A percentile compares a stretch with the other conserved stretches of the same genome.
Conservation (phyloP, 2,113 vertebrate genomes). For the Cinclus mexicanus region DNA sequence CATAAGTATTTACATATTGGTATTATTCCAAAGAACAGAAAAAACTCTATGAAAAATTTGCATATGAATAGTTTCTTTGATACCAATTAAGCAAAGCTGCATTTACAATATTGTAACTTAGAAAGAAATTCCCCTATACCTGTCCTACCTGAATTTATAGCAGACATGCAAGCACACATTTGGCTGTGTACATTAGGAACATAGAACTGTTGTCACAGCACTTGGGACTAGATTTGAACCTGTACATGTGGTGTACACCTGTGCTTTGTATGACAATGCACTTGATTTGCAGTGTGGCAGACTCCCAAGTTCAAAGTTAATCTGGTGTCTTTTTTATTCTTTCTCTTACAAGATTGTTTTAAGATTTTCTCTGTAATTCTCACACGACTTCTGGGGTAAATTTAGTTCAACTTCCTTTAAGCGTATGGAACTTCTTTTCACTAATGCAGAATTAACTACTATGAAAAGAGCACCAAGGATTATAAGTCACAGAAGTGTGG, state of each 20-base stretch:
- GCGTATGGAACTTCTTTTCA: conserved; percentile 27
- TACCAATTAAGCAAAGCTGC: neutral
- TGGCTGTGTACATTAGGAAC: conserved; percentile 17
- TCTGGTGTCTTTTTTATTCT: conserved; percentile 41
- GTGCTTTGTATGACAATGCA: conserved; percentile 34
- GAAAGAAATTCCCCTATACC: neutral
- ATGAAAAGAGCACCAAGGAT: neutral
- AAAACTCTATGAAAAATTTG: neutral
- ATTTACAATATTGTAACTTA: neutral
- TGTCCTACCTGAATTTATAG: conserved; percentile 18
- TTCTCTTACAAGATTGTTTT: conserved; percentile 34
- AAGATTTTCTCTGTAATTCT: conserved; percentile 32
- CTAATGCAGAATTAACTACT: neutral
- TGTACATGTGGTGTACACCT: conserved; percentile 64
- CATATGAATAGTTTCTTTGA: neutral
- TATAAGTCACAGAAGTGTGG: neutral
- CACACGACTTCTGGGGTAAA: conserved; percentile 31
- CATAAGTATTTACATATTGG: neutral
- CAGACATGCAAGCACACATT: conserved; percentile 14
- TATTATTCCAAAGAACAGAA: neutral
- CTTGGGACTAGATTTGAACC: conserved; percentile 20
- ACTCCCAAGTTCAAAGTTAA: conserved; percentile 55
- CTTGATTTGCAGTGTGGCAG: conserved; percentile 59
- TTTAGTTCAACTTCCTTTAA: neutral
- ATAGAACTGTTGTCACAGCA: conserved; percentile 43